Base-by-base conservation (phyloP, 2,888 invertebrate species). In the Drosophila acutilabella region DNA sequence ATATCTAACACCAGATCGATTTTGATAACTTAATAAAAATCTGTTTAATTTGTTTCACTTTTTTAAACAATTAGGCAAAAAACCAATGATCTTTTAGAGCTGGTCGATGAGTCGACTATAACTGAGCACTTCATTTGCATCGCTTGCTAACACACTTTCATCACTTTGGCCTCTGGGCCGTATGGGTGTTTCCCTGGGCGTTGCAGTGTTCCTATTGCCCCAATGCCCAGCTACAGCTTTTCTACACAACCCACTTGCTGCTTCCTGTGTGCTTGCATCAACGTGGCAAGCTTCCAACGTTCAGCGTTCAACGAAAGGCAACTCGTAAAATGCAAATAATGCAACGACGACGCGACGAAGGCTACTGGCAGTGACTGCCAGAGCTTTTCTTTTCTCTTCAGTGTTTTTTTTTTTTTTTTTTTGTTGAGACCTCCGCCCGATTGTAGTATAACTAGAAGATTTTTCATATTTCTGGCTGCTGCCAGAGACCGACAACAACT, bases 321-420 rank as follows among this genome's bases (percentile, higher is more conserved):
- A 64, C 87, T 86, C 85, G 89, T 88, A 88, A 85, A 85, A 85
- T 85, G 85, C 89, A 85, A 85, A 85, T 85, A 88, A 87, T 85
- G 85, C 85, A 89, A 74, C 73, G 80, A 76, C 80, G 82, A 67
- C 65, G 78, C 71, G 88, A 81, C 88, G 83, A 65, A 73, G 82
- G 83, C 88, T 88, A 88, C 86, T 88, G 83, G 66, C 88, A 78
- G 64, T 88, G 85, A 84, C 85, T 88, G 86, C 80, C 78, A 85
- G 64, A 74, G 79, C 64, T 81, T 84, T 77, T 86, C 72, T 68
- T 47, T 40, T 14, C 47, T 36, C 36, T 5, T 36, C 36, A 18
- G 18, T 36, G 36, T 13, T 36, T 36, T 11, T 36, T 4, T 5
- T 36, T 5, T 36, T 11, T 36, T 36, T 13, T 36, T 11, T 36